Conservation (phyloP, 1,140 invertebrate species). For the Anastatus disparis region DNA sequence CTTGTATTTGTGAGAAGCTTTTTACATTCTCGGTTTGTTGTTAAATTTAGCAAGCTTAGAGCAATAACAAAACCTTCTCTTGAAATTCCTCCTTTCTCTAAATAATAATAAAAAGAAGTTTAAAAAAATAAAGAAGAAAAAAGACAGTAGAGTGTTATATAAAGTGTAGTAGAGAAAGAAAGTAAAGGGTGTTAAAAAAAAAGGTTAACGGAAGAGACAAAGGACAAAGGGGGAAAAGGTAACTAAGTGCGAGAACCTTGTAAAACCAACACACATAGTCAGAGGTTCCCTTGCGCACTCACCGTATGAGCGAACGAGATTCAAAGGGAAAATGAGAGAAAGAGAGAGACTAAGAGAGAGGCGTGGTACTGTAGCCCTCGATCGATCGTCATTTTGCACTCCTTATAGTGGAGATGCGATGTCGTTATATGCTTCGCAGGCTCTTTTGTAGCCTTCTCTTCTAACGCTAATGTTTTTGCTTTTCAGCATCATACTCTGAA, state of each 20-base stretch:
- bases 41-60: too few species aligned
- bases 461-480: not conserved
- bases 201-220: too few species aligned
- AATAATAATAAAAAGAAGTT: too few species aligned
- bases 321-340: not conserved
- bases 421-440: slow-evolving; percentile 23
- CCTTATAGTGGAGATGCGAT: slow-evolving; percentile 31
- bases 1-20: too few species aligned
- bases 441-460: slow-evolving; percentile 9
- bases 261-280: not conserved
- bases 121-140: too few species aligned
- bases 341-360: slow-evolving; percentile 5
- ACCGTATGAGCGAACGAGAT: not conserved
- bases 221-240: too few species aligned
- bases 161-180: not conserved
- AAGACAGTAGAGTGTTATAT: too few species aligned
- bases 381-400: slow-evolving; percentile 48
- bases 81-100: too few species aligned
- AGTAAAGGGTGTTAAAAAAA: too few species aligned
- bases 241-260: too few species aligned
- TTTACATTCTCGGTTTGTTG: too few species aligned
- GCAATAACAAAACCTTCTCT: too few species aligned
- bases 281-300: not conserved
- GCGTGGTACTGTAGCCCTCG: slow-evolving; percentile 32
- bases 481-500: not conserved